Evolutionary conservation across 2,797 vertebrate species (phyloP).

Genomic region (Miichthys miiuy): DNA sequence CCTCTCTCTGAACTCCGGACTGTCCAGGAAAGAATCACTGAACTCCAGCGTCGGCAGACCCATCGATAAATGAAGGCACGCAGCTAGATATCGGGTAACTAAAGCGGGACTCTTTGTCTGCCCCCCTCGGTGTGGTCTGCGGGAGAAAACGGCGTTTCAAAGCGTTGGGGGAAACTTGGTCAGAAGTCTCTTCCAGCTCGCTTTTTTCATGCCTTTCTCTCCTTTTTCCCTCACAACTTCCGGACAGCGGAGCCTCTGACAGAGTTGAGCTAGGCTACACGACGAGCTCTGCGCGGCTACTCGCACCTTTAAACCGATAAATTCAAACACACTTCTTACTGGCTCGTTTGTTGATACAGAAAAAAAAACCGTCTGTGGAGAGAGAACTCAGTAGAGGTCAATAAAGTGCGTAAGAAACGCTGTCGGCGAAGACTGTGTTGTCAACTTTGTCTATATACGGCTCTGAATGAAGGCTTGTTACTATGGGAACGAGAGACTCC

Average conservation of each 20-base stretch:
- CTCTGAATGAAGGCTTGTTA: constrained; percentile 64
- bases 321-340: not conserved
- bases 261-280: constrained; percentile 25
- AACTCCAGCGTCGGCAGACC: constrained; percentile 97
- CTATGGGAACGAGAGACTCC: constrained; percentile 83
- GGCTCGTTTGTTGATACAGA: not conserved
- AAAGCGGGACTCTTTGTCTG: not conserved
- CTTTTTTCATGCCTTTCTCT: constrained; percentile 74
- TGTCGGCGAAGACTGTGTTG: not conserved
- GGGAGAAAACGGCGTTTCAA: not conserved
- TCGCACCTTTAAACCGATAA: not conserved
- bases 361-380: not conserved
- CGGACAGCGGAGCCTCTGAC: constrained; percentile 64
- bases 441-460: constrained; percentile 39
- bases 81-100: not conserved
- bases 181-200: constrained; percentile 44
- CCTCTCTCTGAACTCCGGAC: constrained; percentile 95
- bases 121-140: not conserved
- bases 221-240: constrained; percentile 73
- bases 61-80: constrained; percentile 79
- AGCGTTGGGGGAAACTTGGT: constrained; percentile 5
- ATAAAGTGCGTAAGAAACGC: not conserved
- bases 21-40: constrained; percentile 96
- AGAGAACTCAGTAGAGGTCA: not conserved
- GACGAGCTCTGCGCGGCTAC: constrained; percentile 3